phyloP scores from a whole-genome alignment of 2,888 invertebrate genomes.

The Apomyelois bistriatella region DNA sequence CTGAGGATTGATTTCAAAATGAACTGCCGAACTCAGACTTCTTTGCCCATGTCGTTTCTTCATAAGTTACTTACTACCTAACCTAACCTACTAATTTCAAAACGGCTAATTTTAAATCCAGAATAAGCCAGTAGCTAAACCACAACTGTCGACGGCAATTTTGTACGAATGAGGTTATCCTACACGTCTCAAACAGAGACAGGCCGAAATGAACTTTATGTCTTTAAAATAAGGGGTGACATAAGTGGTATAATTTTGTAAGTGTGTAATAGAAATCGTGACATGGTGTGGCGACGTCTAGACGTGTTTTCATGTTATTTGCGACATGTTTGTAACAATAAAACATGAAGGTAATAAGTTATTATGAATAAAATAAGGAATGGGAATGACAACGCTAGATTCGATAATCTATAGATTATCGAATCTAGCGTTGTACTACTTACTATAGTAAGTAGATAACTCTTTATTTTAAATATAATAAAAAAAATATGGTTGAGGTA shows the following conservation, averaged over 20 bases:
- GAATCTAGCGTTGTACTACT: no score
- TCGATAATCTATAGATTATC: no score
- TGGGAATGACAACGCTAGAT: no score
- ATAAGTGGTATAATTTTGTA: conserved; percentile 28
- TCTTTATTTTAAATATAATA: no score
- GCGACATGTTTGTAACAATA: conserved; percentile 34
- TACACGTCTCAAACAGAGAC: conserved; percentile 41
- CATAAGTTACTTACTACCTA: background rate
- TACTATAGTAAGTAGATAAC: no score
- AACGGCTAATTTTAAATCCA: conserved; percentile 25
- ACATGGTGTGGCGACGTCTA: conserved; percentile 39
- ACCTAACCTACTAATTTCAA: conserved; percentile 10
- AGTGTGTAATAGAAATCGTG: conserved; percentile 57
- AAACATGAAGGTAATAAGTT: conserved; percentile 6
- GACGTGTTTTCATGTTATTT: conserved; percentile 39
- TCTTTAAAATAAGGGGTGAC: conserved; percentile 24
- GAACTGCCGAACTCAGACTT: no score
- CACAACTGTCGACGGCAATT: conserved; percentile 57
- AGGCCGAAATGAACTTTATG: conserved; percentile 28
- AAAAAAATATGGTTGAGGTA: no score
- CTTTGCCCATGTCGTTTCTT: no score
- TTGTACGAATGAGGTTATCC: conserved; percentile 54
- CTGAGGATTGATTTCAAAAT: no score
- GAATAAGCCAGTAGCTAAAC: conserved; percentile 43
- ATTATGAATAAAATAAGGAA: no score